Percentiles rank a stretch among this genome's conserved stretches.
Evolutionary conservation across 2,113 vertebrate species (phyloP).

Genomic region (Balaenoptera acutorostrata): DNA sequence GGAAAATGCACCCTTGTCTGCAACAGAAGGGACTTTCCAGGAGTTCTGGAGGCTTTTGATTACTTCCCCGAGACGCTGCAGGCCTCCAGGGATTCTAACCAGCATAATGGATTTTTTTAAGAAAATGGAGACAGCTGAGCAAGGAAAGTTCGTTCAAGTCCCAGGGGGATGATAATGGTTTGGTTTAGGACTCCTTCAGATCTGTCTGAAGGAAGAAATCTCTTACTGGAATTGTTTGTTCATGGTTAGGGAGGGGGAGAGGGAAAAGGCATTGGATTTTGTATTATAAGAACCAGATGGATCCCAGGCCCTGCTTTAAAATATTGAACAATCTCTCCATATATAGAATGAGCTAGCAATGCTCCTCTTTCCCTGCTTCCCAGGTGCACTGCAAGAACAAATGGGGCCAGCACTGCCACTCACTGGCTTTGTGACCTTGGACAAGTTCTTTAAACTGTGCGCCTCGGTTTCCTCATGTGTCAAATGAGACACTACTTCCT

Average conservation of each 20-base stretch:
- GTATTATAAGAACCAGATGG: neutral
- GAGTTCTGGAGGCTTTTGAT: slow-evolving; percentile 32
- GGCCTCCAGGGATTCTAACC: slow-evolving; percentile 32
- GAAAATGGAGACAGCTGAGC: slow-evolving; percentile 24
- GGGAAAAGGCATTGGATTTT: neutral
- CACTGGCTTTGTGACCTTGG: neutral
- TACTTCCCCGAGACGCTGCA: neutral
- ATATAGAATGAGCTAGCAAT: neutral
- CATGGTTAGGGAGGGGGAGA: neutral
- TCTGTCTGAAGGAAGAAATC: neutral
- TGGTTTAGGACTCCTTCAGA: slow-evolving; percentile 2
- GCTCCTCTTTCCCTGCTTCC: neutral
- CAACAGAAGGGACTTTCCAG: neutral
- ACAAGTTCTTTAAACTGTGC: neutral
- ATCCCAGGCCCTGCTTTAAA: neutral
- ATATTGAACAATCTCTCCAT: neutral
- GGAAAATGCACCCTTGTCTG: neutral
- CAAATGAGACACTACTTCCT: neutral
- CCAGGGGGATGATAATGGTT: neutral
- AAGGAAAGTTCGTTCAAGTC: neutral
- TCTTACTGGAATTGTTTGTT: neutral
- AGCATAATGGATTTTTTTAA: slow-evolving; percentile 15
- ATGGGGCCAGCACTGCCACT: neutral
- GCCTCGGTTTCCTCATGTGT: neutral
- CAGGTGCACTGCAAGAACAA: neutral